Evolutionary conservation across 2,888 invertebrate species (phyloP).

Genomic region (Lutraria lutraria): DNA sequence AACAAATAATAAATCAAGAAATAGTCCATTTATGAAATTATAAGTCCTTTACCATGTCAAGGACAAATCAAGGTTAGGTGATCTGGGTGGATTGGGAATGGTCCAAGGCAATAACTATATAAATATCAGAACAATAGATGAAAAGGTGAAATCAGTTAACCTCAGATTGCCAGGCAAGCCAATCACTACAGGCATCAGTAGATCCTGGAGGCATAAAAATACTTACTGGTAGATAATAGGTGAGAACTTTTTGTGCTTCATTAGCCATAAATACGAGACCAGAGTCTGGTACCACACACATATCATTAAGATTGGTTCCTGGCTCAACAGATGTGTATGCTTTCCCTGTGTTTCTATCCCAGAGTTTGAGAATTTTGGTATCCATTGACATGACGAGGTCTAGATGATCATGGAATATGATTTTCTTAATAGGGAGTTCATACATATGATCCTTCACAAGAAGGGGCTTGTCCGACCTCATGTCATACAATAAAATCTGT

Average conservation of each 20-base stretch:
- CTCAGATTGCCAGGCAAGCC: too few relatives aligned
- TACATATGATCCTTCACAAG: slow-evolving; percentile 98
- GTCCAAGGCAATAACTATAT: too few relatives aligned
- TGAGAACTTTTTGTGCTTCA: slow-evolving; percentile 96
- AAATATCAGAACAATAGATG: too few relatives aligned
- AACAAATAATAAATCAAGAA: too few relatives aligned
- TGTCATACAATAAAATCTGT: slow-evolving; percentile 93
- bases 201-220: too few relatives aligned
- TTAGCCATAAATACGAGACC: slow-evolving; percentile 97
- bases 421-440: slow-evolving; percentile 94
- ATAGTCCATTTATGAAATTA: too few relatives aligned
- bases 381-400: slow-evolving; percentile 86
- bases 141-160: too few relatives aligned
- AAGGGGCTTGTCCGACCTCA: slow-evolving; percentile 95
- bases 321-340: slow-evolving; percentile 96
- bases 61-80: too few relatives aligned
- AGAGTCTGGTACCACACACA: slow-evolving; percentile 95
- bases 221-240: slow-evolving; percentile 95
- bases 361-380: slow-evolving; percentile 85
- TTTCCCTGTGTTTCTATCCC: slow-evolving; percentile 92
- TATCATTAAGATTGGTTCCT: slow-evolving; percentile 92
- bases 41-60: too few relatives aligned
- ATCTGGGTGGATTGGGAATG: too few relatives aligned
- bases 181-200: too few relatives aligned
- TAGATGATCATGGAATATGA: slow-evolving; percentile 91